Percentiles rank a stretch among this genome's conserved stretches.
Evolutionary conservation across 2,888 invertebrate species (phyloP).

Genomic region (Lepidochrysops patricia): DNA sequence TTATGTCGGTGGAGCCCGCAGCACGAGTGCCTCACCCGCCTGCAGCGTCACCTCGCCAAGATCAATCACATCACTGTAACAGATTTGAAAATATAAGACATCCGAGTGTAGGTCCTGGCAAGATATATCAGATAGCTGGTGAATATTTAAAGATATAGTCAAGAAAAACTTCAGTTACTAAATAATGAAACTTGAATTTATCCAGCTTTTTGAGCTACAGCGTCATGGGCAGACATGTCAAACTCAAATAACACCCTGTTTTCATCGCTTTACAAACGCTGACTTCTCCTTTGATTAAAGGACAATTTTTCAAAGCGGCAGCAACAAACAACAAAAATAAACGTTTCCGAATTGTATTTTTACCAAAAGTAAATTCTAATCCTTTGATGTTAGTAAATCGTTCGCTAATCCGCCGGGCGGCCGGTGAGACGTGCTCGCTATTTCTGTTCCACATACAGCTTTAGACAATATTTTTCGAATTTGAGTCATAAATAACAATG

Average conservation of each 20-base stretch:
- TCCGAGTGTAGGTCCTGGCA: no score
- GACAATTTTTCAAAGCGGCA: background rate
- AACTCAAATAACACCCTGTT: no score
- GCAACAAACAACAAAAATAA: no score
- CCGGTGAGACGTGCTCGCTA: background rate
- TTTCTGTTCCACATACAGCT: background rate
- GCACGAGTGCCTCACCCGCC: constrained; percentile 45
- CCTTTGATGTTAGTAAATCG: background rate
- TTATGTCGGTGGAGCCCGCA: constrained; percentile 32
- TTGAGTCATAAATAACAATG: background rate
- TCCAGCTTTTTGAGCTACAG: no score
- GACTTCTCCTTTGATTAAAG: background rate
- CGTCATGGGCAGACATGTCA: no score
- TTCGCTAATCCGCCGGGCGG: background rate
- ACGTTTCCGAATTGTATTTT: background rate
- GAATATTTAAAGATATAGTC: no score
- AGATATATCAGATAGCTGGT: no score
- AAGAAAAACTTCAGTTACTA: no score
- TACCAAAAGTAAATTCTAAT: background rate
- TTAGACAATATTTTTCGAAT: background rate
- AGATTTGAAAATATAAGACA: background rate
- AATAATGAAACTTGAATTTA: no score
- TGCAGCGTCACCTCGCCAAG: constrained; percentile 29
- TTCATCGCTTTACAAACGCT: background rate
- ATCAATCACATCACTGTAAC: constrained; percentile 33